Evolutionary conservation across 2,113 vertebrate genomes (phyloP).

Genomic region (Carlito syrichta): DNA sequence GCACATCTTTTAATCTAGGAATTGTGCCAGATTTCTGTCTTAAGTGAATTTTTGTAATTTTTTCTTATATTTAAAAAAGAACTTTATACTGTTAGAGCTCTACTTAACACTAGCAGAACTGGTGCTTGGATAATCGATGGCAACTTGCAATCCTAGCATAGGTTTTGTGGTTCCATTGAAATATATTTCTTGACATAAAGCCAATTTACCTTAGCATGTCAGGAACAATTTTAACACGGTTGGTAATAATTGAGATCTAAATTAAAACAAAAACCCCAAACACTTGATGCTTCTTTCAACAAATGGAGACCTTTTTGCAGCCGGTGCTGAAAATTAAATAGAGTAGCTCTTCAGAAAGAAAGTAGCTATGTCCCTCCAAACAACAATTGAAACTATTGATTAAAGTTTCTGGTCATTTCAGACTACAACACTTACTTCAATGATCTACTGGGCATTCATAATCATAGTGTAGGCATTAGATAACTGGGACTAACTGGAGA

Average conservation of each 20-base stretch:
- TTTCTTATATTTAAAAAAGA: conserved; percentile 34
- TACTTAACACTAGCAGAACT: conserved; percentile 29
- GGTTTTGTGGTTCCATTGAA: conserved; percentile 15
- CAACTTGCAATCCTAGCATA: neutral
- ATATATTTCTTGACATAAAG: conserved; percentile 36
- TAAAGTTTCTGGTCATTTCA: neutral
- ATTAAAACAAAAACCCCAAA: conserved; percentile 10
- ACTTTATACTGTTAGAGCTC: conserved; percentile 33
- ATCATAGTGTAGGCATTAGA: neutral
- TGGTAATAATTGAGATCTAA: conserved; percentile 45
- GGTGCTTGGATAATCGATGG: conserved; percentile 10
- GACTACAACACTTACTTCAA: neutral
- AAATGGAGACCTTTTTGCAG: conserved; percentile 7
- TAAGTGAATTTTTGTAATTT: conserved; percentile 30
- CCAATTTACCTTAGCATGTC: conserved; percentile 43
- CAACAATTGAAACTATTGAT: neutral
- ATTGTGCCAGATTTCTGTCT: conserved; percentile 65
- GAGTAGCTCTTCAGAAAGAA: conserved; percentile 9
- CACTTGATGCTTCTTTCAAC: conserved; percentile 12
- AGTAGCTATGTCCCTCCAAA: neutral
- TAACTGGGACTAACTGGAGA: neutral
- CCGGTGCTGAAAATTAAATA: conserved; percentile 41
- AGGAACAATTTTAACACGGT: conserved; percentile 20
- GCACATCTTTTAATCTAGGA: conserved; percentile 57
- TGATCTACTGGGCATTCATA: neutral